Percentiles rank a stretch among this genome's conserved stretches.
These are phyloP conservation scores for Drusus annulatus DNA, from an alignment of 1,140 invertebrate genomes.

Conservation along the genomic window DNA sequence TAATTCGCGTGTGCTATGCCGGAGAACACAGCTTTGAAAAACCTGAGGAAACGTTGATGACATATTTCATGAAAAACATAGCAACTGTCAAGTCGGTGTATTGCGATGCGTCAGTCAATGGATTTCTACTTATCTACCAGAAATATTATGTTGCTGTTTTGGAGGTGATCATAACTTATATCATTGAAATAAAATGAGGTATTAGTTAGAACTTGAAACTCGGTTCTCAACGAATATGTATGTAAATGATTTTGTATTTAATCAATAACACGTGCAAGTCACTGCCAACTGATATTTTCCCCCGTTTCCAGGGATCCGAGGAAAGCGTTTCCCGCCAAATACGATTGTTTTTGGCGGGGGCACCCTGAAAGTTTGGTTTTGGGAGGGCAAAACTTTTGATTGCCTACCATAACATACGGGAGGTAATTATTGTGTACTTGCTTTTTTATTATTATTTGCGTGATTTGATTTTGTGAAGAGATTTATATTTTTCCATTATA, in stretches of 20 bases:
- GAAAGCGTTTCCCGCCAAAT: constrained; percentile 67
- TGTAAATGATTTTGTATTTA: too few relatives aligned
- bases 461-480: neutral
- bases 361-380: neutral
- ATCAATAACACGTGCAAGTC: too few relatives aligned
- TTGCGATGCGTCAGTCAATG: constrained; percentile 64
- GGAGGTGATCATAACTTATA: constrained; percentile 61
- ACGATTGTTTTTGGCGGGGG: constrained; percentile 63
- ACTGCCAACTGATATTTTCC: neutral
- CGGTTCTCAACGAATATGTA: too few relatives aligned
- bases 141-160: constrained; percentile 67
- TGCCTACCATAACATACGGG: constrained; percentile 48
- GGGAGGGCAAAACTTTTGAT: constrained; percentile 47
- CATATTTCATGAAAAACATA: constrained; percentile 61
- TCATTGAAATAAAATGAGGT: neutral
- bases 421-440: constrained; percentile 34
- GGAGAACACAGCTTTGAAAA: constrained; percentile 63
- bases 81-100: constrained; percentile 64
- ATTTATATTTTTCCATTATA: too few relatives aligned
- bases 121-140: constrained; percentile 66
- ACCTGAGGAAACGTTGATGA: constrained; percentile 62
- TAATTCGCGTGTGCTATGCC: constrained; percentile 65
- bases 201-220: too few relatives aligned
- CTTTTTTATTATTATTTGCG: neutral
- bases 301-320: constrained; percentile 65